Percentiles rank a stretch among this genome's conserved stretches.
phyloP scores from a whole-genome alignment of 1,140 invertebrate genomes.

The Melitaea cinxia region DNA sequence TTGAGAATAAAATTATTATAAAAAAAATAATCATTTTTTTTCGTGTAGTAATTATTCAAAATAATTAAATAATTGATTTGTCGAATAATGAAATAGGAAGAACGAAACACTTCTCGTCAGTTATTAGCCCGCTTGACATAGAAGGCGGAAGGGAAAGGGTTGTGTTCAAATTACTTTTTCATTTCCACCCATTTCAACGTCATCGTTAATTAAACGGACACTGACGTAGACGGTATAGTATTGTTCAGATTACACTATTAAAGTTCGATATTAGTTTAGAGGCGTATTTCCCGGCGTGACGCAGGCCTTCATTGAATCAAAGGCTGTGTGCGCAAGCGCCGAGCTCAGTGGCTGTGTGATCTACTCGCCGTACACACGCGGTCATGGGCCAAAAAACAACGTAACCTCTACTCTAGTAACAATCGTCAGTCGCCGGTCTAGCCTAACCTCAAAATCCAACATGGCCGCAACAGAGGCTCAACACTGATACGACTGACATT shows the following conservation, averaged over 20 bases:
- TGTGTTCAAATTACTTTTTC: constrained; percentile 28
- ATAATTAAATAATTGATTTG: no score
- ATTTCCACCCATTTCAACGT: constrained; percentile 52
- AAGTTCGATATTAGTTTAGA: constrained; percentile 59
- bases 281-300: constrained; percentile 77
- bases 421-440: constrained; percentile 42
- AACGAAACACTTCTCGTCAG: no score
- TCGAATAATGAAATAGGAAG: background rate
- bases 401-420: constrained; percentile 38
- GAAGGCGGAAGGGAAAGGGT: background rate
- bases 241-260: constrained; percentile 60
- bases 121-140: background rate
- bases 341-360: constrained; percentile 74
- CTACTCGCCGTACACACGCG: constrained; percentile 75
- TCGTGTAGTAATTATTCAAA: no score
- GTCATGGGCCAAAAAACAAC: constrained; percentile 60
- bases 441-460: constrained; percentile 62
- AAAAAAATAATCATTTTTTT: no score
- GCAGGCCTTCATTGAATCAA: constrained; percentile 68
- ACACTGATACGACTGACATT: constrained; percentile 56
- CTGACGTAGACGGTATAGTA: constrained; percentile 49
- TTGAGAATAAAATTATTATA: no score
- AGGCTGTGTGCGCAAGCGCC: constrained; percentile 57
- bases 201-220: constrained; percentile 54
- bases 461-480: constrained; percentile 62